These are phyloP conservation scores for Parazoanthus atlanticus DNA, from an alignment of 92 coral and sea anemone species.

Conservation along the genomic window DNA sequence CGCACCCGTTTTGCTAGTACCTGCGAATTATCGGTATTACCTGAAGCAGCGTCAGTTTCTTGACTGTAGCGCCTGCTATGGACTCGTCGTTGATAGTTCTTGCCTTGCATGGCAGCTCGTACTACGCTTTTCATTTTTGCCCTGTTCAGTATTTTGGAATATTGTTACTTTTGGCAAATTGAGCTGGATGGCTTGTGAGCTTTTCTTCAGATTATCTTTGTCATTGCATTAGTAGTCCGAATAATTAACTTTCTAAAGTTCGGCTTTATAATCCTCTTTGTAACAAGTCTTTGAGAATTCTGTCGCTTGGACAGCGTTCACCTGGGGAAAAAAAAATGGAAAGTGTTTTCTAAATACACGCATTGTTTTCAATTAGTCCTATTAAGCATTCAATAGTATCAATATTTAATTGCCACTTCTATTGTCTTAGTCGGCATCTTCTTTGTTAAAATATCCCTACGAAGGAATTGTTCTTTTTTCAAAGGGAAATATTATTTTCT, in stretches of 20 bases:
- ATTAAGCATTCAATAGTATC: slow-evolving; percentile 24
- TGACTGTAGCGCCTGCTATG: slow-evolving; percentile 29
- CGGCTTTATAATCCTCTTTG: background rate
- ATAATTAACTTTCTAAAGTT: background rate
- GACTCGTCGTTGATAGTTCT: background rate
- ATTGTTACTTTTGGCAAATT: background rate
- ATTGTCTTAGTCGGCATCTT: slow-evolving; percentile 7
- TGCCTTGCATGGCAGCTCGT: slow-evolving; percentile 24
- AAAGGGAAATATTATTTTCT: background rate
- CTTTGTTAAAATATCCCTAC: background rate
- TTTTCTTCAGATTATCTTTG: background rate
- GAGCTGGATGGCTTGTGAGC: background rate
- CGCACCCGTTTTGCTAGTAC: slow-evolving; percentile 41
- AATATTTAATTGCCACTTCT: slow-evolving; percentile 10
- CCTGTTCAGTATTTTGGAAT: background rate
- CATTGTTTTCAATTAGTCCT: slow-evolving; percentile 21
- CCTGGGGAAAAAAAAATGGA: background rate
- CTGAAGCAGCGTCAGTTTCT: background rate
- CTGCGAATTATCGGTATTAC: background rate
- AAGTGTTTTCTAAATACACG: background rate
- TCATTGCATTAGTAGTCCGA: background rate
- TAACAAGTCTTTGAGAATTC: background rate
- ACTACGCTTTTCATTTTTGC: slow-evolving; percentile 21
- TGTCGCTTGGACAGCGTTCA: background rate
- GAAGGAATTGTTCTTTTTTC: background rate